Evolutionary conservation across 2,888 invertebrate species (phyloP).

Genomic region (Drosophila cognata): DNA sequence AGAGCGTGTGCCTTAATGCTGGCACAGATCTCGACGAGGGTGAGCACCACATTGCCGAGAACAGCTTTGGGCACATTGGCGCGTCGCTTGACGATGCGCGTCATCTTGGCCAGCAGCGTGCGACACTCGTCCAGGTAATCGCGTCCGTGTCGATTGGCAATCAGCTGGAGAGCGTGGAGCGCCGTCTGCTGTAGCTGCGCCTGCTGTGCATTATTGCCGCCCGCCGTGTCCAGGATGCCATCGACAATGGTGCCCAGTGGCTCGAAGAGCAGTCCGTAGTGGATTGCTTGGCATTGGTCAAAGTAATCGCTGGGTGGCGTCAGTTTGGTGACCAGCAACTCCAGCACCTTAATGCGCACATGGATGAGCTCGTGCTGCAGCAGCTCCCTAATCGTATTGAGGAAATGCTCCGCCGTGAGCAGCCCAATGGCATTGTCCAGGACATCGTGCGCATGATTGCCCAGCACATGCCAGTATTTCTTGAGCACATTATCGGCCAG

Average conservation of each 20-base stretch:
- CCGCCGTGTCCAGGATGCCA: slow-evolving; percentile 84
- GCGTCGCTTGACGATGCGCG: slow-evolving; percentile 85
- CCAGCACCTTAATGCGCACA: slow-evolving; percentile 93
- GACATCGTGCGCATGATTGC: slow-evolving; percentile 92
- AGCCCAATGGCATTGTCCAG: slow-evolving; percentile 92
- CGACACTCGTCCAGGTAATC: slow-evolving; percentile 90
- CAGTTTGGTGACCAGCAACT: slow-evolving; percentile 93
- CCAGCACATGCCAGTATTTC: slow-evolving; percentile 93
- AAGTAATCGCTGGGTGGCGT: slow-evolving; percentile 89
- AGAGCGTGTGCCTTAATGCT: slow-evolving; percentile 92
- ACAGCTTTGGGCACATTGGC: slow-evolving; percentile 84
- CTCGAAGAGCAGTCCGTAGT: slow-evolving; percentile 87
- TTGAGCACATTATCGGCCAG: slow-evolving; percentile 85
- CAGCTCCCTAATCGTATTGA: slow-evolving; percentile 91
- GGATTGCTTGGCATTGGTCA: slow-evolving; percentile 85
- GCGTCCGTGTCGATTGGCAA: slow-evolving; percentile 90
- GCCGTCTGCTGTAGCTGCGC: slow-evolving; percentile 91
- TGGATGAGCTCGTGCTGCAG: slow-evolving; percentile 89
- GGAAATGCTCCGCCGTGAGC: slow-evolving; percentile 91
- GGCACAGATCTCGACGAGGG: slow-evolving; percentile 88
- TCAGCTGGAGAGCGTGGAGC: slow-evolving; percentile 91
- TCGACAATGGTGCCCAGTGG: slow-evolving; percentile 88
- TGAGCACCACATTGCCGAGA: slow-evolving; percentile 90
- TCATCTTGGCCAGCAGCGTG: slow-evolving; percentile 89
- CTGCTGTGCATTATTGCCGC: slow-evolving; percentile 85